Base-by-base conservation (phyloP, 2,797 vertebrate species). In the Poeciliopsis infans region DNA sequence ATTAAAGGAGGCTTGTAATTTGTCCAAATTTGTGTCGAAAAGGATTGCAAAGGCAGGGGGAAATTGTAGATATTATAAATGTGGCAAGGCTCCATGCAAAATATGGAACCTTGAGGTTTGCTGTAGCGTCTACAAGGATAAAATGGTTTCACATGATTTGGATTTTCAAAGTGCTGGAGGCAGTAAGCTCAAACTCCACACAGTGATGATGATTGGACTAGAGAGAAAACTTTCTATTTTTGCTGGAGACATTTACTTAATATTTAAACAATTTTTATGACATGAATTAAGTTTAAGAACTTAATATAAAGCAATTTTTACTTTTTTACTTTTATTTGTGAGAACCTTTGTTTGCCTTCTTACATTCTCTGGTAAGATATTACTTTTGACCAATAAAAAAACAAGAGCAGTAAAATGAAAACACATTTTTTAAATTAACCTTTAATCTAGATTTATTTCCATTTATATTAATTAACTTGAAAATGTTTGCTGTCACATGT, bases 1-100 rank as follows among this genome's bases (percentile, higher is more conserved):
- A 93, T 91, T 90, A 92, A 94, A 95, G 91, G 77, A 88, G 77
- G 83, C 79, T 81, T 78, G 85, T 81, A 90, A 94, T 95, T 93
- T 92, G 89, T 87, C 80, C 73, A 79, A 79, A 89, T 89, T 86
- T 92, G 86, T 75, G 83, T 90, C 13, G 49, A 82, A 79, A 66
- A 75, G 5, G 51, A 83, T 36, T 25, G 81, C 15, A 55, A 28
- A 49, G 78, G 66, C 69, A 1, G 12, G 69, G 79, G 89, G 79
- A 94, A 94, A 93, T 89, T 84, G 81, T 84, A 79, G 82, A 87
- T 89, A 88, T 87, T 91, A 86, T 76, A 81, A 84, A 86, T 74
- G 83, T 92, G 90, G 88, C 93, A 91, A 86, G 36, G 69, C 74
- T 91, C 88, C 83, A 89, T 91, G 72, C 13, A 82, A 89, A 95